Evolutionary conservation across 2,888 invertebrate species (phyloP).

Genomic region (Rhamnusium bicolor): DNA sequence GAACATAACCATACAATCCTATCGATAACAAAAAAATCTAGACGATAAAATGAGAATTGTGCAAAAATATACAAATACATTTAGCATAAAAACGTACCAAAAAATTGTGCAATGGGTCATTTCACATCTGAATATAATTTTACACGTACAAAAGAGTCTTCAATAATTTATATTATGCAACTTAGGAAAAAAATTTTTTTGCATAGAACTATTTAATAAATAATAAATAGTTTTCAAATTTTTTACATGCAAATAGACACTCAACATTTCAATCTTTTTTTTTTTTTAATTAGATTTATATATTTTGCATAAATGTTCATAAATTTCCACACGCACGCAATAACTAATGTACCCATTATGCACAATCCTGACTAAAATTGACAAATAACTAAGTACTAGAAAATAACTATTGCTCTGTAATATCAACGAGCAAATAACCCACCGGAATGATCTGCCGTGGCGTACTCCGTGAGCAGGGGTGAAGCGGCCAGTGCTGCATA

Average conservation of each 20-base stretch:
- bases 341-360: not conserved
- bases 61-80: slow-evolving; percentile 27
- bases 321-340: not conserved
- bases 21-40: slow-evolving; percentile 36
- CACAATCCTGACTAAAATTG: slow-evolving; percentile 18
- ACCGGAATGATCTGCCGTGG: slow-evolving; percentile 94
- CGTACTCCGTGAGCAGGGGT: slow-evolving; percentile 88
- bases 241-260: no score
- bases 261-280: not conserved
- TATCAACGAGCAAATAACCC: slow-evolving; percentile 91
- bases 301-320: not conserved
- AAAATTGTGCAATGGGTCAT: slow-evolving; percentile 5
- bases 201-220: no score
- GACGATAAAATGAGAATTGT: slow-evolving; percentile 31
- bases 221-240: no score
- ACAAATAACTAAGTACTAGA: slow-evolving; percentile 45
- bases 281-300: not conserved
- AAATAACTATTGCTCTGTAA: slow-evolving; percentile 39
- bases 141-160: not conserved
- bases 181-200: no score
- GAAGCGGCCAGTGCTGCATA: slow-evolving; percentile 89
- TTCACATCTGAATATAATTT: not conserved
- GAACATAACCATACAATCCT: slow-evolving; percentile 32
- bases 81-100: not conserved
- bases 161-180: not conserved